Conservation (phyloP, 2,797 vertebrate genomes). For the Pangasius djambal region DNA sequence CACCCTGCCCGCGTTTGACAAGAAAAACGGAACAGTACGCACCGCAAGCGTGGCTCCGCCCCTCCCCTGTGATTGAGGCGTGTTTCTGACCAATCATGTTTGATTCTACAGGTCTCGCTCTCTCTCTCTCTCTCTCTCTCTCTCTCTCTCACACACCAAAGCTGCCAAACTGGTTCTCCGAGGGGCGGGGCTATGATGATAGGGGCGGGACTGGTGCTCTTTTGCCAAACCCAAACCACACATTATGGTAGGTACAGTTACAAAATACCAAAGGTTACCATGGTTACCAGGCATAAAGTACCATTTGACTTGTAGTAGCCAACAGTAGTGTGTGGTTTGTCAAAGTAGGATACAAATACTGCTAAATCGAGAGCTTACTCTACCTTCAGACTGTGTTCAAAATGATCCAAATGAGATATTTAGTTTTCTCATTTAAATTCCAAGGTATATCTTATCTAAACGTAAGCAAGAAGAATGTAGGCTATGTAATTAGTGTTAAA, state of each 20-base stretch:
- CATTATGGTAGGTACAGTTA: background rate
- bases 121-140: too few relatives aligned
- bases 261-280: background rate
- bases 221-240: background rate
- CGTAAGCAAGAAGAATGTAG: background rate
- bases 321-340: background rate
- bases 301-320: background rate
- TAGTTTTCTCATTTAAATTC: background rate
- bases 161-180: background rate
- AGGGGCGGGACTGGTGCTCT: background rate
- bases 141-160: background rate
- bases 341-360: background rate
- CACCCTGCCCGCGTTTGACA: background rate
- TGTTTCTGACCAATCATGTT: conserved; percentile 61
- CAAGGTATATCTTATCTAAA: background rate
- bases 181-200: conserved; percentile 44
- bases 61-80: conserved; percentile 61
- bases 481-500: background rate
- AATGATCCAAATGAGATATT: background rate
- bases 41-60: conserved; percentile 69
- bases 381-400: background rate
- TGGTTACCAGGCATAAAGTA: background rate
- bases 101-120: background rate
- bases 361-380: background rate
- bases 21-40: background rate